phyloP scores from a whole-genome alignment of 2,888 invertebrate species.

The Argynnis bischoffii region DNA sequence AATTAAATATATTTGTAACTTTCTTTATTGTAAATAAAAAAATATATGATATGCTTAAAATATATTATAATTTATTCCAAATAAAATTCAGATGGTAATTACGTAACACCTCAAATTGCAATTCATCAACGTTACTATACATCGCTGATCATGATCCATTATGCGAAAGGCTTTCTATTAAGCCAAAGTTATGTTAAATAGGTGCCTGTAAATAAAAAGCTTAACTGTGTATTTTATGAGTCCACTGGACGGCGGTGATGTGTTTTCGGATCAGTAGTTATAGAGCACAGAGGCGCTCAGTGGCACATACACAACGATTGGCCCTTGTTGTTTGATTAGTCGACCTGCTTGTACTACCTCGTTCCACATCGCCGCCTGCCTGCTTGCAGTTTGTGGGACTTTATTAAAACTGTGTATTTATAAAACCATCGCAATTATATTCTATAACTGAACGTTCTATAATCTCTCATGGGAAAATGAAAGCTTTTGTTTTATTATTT shows the following conservation, averaged over 20 bases:
- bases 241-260: slow-evolving; percentile 35
- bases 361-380: slow-evolving; percentile 53
- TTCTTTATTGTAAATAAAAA: no score
- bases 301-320: slow-evolving; percentile 59
- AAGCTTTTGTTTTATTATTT: not conserved
- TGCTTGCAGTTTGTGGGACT: slow-evolving; percentile 16
- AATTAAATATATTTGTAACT: no score
- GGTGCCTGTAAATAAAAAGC: not conserved
- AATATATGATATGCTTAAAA: no score
- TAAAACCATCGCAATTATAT: slow-evolving; percentile 5
- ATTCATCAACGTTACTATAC: no score
- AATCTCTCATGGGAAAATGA: not conserved
- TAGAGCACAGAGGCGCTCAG: slow-evolving; percentile 44
- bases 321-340: slow-evolving; percentile 69
- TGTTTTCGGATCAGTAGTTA: slow-evolving; percentile 50
- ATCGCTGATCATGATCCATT: no score
- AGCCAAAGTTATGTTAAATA: not conserved
- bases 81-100: no score
- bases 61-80: no score
- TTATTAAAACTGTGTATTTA: slow-evolving; percentile 25
- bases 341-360: slow-evolving; percentile 56
- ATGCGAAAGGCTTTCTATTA: no score
- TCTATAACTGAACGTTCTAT: not conserved
- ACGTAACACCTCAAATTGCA: no score
- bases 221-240: not conserved